Percentiles rank a stretch among this genome's conserved stretches.
phyloP scores from a whole-genome alignment of 2,888 invertebrate species.

The Cantharis rustica region DNA sequence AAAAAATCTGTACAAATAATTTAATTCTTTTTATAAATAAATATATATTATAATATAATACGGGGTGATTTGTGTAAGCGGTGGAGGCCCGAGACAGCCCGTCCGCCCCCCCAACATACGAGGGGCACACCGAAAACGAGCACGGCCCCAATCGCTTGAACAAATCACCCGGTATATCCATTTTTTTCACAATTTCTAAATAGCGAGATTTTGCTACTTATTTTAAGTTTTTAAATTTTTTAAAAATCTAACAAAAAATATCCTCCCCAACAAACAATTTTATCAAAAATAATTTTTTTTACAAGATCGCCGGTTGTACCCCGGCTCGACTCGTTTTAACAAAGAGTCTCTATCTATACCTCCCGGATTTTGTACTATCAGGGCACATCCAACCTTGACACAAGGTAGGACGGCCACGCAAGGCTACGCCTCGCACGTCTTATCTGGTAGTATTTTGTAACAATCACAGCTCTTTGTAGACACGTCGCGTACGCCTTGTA shows the following conservation, averaged over 20 bases:
- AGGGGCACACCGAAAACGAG: background rate
- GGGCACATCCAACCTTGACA: constrained; percentile 52
- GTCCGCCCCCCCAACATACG: background rate
- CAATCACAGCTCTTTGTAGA: constrained; percentile 45
- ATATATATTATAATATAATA: constrained; percentile 54
- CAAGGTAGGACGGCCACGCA: constrained; percentile 49
- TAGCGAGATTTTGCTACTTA: constrained; percentile 52
- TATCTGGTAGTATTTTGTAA: constrained; percentile 50
- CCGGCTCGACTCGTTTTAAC: constrained; percentile 33
- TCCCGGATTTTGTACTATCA: constrained; percentile 58
- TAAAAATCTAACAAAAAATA: constrained; percentile 62
- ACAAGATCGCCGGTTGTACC: constrained; percentile 44
- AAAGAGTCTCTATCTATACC: constrained; percentile 50
- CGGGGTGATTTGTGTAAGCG: constrained; percentile 1
- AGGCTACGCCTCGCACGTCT: constrained; percentile 46
- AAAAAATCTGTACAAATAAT: constrained; percentile 59
- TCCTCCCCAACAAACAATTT: constrained; percentile 65
- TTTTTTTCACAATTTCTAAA: constrained; percentile 58
- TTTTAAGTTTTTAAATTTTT: constrained; percentile 42
- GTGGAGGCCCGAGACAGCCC: background rate
- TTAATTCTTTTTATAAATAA: constrained; percentile 58
- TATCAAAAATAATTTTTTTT: constrained; percentile 70
- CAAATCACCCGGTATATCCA: constrained; percentile 49
- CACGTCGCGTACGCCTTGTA: constrained; percentile 42
- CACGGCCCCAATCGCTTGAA: background rate